Evolutionary conservation across 1,140 invertebrate genomes (phyloP), one percentile per base, ranked within the genome.

Genomic region (Charaxes varanes): DNA sequence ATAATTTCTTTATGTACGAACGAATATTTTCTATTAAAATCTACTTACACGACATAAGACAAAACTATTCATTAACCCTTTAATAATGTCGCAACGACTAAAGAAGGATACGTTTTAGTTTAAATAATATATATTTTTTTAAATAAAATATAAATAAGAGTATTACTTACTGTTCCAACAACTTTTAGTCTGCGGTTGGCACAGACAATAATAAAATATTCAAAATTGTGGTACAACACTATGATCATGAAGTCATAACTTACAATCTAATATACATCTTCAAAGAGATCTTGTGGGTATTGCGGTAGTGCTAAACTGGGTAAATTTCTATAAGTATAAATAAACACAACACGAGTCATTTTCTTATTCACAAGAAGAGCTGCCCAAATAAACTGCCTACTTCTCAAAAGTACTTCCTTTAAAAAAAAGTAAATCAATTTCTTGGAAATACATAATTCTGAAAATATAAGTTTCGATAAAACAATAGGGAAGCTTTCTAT

Each of bases 61-160:
- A 62, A 70, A n/a, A 65, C 58, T 70, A 72, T 69, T 59, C 45
- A 38, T 58, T 60, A 62, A 67, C 53, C 48, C 55, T 52, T 61
- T 59, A 40, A 57, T 38, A 55, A 55, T 41, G 61, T 70, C 69
- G 77, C 57, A 74, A 66, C 67, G 68, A 79, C 66, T 68, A 41
- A 47, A 72, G 57, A 46, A 50, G 65, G 60, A 45, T 53, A 48
- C 44, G 53, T 74, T 78, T 72, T 65, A 66, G 57, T 62, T 69
- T 65, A 43, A 56, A 42, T 60, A 51, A 61, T 55, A 57, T n/a
- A n/a, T n/a, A 62, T 49, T 50, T 55, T 64, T 68, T 78, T 76
- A 72, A 81, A 73, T 74, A 81, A 81, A 79, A 79, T 76, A 79
- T 79, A 79, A 81, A 79, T 79, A 81, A 74, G 77, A 81, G 77